Percentiles rank a stretch among this genome's conserved stretches.
Conservation (phyloP, 2,888 invertebrate species). For the Aleiodes testaceus region DNA sequence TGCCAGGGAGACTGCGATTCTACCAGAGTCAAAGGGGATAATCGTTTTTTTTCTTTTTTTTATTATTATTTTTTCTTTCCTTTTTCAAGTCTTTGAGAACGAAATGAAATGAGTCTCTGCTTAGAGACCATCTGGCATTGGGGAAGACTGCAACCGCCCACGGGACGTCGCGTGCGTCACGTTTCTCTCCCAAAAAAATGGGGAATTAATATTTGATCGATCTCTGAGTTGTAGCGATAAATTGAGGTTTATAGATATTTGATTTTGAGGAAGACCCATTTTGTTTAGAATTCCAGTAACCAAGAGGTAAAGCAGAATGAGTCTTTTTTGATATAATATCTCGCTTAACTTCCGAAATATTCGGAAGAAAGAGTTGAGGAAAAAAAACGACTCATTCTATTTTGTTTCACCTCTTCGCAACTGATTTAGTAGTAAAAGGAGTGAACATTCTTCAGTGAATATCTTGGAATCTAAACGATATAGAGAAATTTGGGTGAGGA, state of each 20-base stretch:
- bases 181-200: conserved; percentile 15
- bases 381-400: too few relatives aligned
- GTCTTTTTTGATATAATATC: too few relatives aligned
- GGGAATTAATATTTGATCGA: conserved; percentile 23
- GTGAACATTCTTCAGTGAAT: too few relatives aligned
- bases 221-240: conserved; percentile 10
- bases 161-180: conserved; percentile 29
- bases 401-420: too few relatives aligned
- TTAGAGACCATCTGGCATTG: conserved; percentile 45
- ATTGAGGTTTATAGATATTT: neutral
- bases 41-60: conserved; percentile 18
- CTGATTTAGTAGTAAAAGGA: too few relatives aligned
- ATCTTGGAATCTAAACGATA: too few relatives aligned
- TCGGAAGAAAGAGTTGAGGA: too few relatives aligned
- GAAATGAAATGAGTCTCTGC: conserved; percentile 38
- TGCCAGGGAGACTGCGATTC: conserved; percentile 28
- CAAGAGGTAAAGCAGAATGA: too few relatives aligned
- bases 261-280: too few relatives aligned
- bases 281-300: too few relatives aligned
- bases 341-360: too few relatives aligned
- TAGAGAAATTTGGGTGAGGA: too few relatives aligned
- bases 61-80: neutral
- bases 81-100: conserved; percentile 23
- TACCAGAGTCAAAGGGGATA: conserved; percentile 45
- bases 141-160: conserved; percentile 27